Evolutionary conservation across 2,113 vertebrate genomes (phyloP).

Genomic region (Mus spicilegus): DNA sequence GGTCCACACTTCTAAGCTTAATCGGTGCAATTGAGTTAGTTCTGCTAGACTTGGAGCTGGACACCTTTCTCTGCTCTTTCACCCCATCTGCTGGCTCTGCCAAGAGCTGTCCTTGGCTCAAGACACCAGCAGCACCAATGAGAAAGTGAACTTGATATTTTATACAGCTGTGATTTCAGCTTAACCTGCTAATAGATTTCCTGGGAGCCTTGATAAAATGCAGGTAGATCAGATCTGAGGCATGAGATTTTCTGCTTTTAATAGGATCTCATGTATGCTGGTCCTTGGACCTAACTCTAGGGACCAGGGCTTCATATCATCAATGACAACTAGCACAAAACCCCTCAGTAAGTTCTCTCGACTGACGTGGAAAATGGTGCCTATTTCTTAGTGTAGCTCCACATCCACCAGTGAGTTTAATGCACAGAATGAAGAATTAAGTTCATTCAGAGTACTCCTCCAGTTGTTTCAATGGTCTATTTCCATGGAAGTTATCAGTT

Average conservation of each 20-base stretch:
- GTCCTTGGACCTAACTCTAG: background rate
- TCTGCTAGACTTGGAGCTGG: background rate
- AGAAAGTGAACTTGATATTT: conserved; percentile 8
- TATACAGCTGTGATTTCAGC: background rate
- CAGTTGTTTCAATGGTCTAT: background rate
- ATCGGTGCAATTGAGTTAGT: background rate
- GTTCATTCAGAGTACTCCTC: background rate
- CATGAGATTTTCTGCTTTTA: background rate
- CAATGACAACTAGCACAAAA: background rate
- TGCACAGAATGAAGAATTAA: background rate
- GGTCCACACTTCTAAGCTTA: background rate
- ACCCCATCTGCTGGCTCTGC: conserved; percentile 76
- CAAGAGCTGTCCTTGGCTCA: conserved; percentile 33
- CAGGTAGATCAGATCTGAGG: background rate
- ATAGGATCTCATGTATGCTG: background rate
- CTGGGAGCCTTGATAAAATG: background rate
- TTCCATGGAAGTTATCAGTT: background rate
- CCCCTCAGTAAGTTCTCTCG: background rate
- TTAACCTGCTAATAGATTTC: background rate
- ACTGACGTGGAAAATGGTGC: background rate
- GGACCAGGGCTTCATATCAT: background rate
- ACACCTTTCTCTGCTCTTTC: conserved; percentile 68
- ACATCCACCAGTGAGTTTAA: background rate
- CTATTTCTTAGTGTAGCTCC: background rate
- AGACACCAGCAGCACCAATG: background rate